Evolutionary conservation across 2,797 vertebrate species (phyloP).

Genomic region (Valencia hispanica): DNA sequence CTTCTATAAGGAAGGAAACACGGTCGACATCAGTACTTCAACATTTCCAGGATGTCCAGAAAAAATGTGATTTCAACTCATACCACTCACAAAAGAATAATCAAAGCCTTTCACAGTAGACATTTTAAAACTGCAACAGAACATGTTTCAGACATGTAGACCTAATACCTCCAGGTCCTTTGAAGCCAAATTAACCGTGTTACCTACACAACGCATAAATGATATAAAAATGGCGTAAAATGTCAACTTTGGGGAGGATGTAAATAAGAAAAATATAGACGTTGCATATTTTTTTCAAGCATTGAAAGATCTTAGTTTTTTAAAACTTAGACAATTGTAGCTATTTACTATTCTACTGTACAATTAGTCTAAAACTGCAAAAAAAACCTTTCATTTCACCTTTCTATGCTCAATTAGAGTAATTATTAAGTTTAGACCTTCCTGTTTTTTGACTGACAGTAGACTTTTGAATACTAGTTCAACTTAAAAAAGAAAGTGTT

Average conservation of each 20-base stretch:
- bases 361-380: background rate
- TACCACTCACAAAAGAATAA: no score
- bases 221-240: background rate
- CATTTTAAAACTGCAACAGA: background rate
- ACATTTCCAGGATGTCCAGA: background rate
- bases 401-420: background rate
- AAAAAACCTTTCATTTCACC: background rate
- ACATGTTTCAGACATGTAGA: background rate
- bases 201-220: background rate
- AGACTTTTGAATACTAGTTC: background rate
- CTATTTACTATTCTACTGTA: background rate
- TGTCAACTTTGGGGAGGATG: background rate
- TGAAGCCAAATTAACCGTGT: background rate
- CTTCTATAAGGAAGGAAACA: slow-evolving; percentile 40
- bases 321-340: background rate
- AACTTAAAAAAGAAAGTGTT: background rate
- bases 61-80: background rate
- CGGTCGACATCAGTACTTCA: slow-evolving; percentile 16
- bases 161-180: background rate
- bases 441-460: background rate
- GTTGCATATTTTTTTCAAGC: background rate
- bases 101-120: background rate
- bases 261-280: background rate
- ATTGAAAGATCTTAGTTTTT: background rate
- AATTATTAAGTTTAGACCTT: background rate